Conservation (phyloP, 2,113 vertebrate species). For the Pseudorhombus dupliciocellatus region DNA sequence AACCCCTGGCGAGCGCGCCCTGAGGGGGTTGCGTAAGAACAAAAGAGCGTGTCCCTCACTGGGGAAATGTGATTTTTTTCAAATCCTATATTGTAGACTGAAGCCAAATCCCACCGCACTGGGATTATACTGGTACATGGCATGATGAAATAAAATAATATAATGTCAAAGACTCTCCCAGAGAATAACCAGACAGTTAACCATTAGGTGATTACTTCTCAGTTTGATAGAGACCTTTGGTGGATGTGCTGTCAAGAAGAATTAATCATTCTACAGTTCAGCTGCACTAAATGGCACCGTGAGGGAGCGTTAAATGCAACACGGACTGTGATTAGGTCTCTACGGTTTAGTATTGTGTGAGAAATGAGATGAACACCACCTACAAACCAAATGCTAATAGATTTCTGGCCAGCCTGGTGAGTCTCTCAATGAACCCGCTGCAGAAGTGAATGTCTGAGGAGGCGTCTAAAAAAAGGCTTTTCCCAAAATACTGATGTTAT, state of each 20-base stretch:
- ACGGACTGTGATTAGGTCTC: constrained; percentile 21
- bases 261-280: constrained; percentile 50
- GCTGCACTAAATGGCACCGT: constrained; percentile 24
- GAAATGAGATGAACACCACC: constrained; percentile 47
- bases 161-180: constrained; percentile 62
- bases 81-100: constrained; percentile 13
- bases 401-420: constrained; percentile 21
- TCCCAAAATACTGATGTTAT: constrained; percentile 18
- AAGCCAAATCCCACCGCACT: constrained; percentile 44
- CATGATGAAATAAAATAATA: constrained; percentile 47
- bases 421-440: constrained; percentile 26
- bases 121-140: constrained; percentile 14
- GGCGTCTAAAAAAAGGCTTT: background rate
- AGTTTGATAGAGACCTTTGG: constrained; percentile 47
- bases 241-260: constrained; percentile 53
- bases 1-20: constrained; percentile 50
- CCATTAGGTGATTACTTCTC: constrained; percentile 27
- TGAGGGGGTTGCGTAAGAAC: constrained; percentile 27
- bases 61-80: constrained; percentile 47
- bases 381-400: constrained; percentile 47
- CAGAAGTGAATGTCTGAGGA: constrained; percentile 35
- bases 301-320: constrained; percentile 21
- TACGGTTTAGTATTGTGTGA: constrained; percentile 29
- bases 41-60: background rate
- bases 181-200: constrained; percentile 53